A percentile compares a stretch with the other conserved stretches of the same genome.
Evolutionary conservation across 2,888 invertebrate genomes (phyloP).

Genomic region (Dexiosoma caninum): DNA sequence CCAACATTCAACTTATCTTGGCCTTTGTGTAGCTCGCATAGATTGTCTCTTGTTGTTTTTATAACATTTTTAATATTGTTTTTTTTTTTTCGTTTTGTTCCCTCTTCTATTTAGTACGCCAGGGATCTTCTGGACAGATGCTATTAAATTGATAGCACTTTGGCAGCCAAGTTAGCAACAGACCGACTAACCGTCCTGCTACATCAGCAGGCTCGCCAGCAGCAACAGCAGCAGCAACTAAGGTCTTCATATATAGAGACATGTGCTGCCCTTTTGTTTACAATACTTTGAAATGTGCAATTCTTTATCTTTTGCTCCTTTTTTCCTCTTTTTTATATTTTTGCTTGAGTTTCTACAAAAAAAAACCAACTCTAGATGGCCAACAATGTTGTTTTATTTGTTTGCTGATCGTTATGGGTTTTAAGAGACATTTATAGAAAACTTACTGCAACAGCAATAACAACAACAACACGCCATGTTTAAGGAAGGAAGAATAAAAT

Average conservation of each 20-base stretch:
- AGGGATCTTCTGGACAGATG: slow-evolving; percentile 71
- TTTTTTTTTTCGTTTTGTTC: background rate
- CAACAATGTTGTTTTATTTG: slow-evolving; percentile 51
- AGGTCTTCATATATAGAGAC: slow-evolving; percentile 38
- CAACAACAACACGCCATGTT: slow-evolving; percentile 3
- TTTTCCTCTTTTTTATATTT: too few species aligned
- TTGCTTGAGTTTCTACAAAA: background rate
- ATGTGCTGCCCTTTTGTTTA: slow-evolving; percentile 63
- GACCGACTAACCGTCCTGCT: slow-evolving; percentile 1
- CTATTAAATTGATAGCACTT: slow-evolving; percentile 75
- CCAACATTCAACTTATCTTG: slow-evolving; percentile 28
- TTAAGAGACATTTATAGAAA: slow-evolving; percentile 52
- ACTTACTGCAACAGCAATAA: slow-evolving; percentile 16
- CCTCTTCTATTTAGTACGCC: slow-evolving; percentile 15
- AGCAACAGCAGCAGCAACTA: slow-evolving; percentile 1
- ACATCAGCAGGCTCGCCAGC: slow-evolving; percentile 4
- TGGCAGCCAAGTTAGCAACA: slow-evolving; percentile 50
- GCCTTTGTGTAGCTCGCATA: slow-evolving; percentile 45
- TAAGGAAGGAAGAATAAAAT: slow-evolving; percentile 1
- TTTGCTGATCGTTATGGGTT: slow-evolving; percentile 47
- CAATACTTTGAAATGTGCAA: slow-evolving; percentile 51
- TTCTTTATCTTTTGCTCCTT: slow-evolving; percentile 22
- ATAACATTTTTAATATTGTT: slow-evolving; percentile 36
- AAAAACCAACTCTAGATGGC: slow-evolving; percentile 20
- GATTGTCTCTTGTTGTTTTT: slow-evolving; percentile 44